phyloP scores from a whole-genome alignment of 92 coral and sea anemone genomes.

The Porites cylindrica region DNA sequence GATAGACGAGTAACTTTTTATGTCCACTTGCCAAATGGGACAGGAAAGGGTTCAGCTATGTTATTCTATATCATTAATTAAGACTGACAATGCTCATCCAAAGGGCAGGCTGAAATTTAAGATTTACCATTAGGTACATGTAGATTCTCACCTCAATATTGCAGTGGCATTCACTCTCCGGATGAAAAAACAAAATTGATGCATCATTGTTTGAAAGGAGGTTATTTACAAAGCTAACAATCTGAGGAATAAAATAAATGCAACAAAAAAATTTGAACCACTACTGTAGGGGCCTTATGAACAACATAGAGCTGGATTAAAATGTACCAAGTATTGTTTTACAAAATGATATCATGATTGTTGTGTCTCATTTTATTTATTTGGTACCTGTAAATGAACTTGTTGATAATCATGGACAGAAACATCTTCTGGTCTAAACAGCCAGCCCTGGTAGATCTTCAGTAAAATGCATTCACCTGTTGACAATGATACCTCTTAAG shows the following conservation, averaged over 20 bases:
- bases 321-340: neutral
- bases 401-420: slow-evolving; percentile 34
- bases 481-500: neutral
- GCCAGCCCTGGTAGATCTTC: slow-evolving; percentile 86
- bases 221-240: slow-evolving; percentile 56
- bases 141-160: slow-evolving; percentile 77
- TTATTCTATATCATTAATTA: no score
- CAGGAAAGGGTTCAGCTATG: no score
- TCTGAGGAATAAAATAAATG: slow-evolving; percentile 30
- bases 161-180: slow-evolving; percentile 91
- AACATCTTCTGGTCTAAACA: slow-evolving; percentile 59
- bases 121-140: neutral
- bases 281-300: neutral
- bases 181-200: slow-evolving; percentile 46
- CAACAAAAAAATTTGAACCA: neutral
- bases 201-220: slow-evolving; percentile 67
- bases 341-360: neutral
- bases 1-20: no score
- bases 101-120: no score
- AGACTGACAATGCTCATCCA: no score
- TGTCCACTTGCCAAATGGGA: no score
- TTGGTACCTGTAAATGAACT: slow-evolving; percentile 71
- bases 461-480: slow-evolving; percentile 90
- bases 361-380: neutral
- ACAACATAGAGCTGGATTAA: no score